Base-by-base conservation (phyloP, 2,797 vertebrate genomes). In the Astyanax mexicanus region DNA sequence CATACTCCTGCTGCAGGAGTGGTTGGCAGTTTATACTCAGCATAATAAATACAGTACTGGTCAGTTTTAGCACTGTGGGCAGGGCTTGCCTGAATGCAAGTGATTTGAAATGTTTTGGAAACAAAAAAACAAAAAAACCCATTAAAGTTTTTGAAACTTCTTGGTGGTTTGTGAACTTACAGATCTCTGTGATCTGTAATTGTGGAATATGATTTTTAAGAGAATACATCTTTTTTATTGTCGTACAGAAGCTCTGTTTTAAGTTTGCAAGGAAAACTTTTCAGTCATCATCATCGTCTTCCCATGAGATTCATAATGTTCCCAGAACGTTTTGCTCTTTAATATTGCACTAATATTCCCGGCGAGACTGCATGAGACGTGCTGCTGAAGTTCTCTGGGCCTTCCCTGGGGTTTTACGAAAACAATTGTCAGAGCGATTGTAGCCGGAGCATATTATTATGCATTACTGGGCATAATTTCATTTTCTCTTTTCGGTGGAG, bases 301-400 rank as follows among this genome's bases (percentile, higher is more conserved):
- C 38, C 23, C 61, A 64, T 40, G 8, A 52, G 47, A 4, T 47
- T 32, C 27, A 37, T 11, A 25, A 61, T 40, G 64, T 40, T 69
- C 54, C 44, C 52, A n/a, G 15, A 58, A 68, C 27, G 3, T 9
- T 27, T 15, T 13, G 8, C 11, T 51, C 6, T 35, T 74, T 67
- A 21, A 67, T 47, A 75, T 67, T 47, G 9, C 65, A 67, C 54
- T 47, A 67, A 47, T 17, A 45, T 67, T 47, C 21, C 52, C 27
- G 35, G 64, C 66, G 64, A 66, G 49, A 55, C 7, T 74, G 61
- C 37, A 47, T 6, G n/a, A 61, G 35, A 52, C 3, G 55, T 40
- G 61, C 40, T 51, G 65, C 64, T 75, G 65, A 69, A 49, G 54
- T 60, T 75, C 47, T 55, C 27, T n/a, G 25, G 27, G 32, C 29